Evolutionary conservation across 2,113 vertebrate genomes (phyloP), one percentile per base, ranked within the genome.

Genomic region (Saguinus imperator): DNA sequence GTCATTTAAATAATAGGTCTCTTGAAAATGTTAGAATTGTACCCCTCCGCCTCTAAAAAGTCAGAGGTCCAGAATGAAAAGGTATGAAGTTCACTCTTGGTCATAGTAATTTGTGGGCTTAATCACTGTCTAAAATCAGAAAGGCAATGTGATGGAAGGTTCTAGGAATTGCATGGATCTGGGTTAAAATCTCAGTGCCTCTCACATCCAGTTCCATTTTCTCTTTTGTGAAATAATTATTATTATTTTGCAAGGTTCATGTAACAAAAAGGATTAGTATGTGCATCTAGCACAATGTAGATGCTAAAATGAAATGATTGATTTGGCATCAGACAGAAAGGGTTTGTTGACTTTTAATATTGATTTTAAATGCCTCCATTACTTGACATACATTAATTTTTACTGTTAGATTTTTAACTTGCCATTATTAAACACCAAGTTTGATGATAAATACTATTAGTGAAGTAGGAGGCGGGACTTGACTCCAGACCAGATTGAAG

Each of bases 371-470:
- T 72, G 55, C 17, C 10, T 27, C 35, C 27, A 83, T 57, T n/a
- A 80, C 8, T 91, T 93, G 81, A 89, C 37, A 82, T 72, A 94
- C 64, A 29, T 58, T 93, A 37, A 64, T 82, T 87, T 92, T 94
- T 93, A 61, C 35, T 84, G 57, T 86, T 94, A 82, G 79, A 48
- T 40, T 94, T 97, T 96, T 58, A 85, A 37, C 20, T 64, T 64
- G 50, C 16, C 70, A 18, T 88, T 83, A 18, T 48, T 27, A 92
- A 89, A 50, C 21, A 43, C 8, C 8, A 29, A n/a, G 43, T 64
- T 82, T 27, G 48, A 21, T 83, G 43, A 29, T 64, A 61, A 45
- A 18, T 29, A 35, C 13, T 17, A 1, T 16, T 20, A 43, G 8
- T 43, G 61, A 64, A 27, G 12, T 64, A 14, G 27, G 61, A 64